phyloP scores from a whole-genome alignment of 2,888 invertebrate species.

The Atherix ibis region DNA sequence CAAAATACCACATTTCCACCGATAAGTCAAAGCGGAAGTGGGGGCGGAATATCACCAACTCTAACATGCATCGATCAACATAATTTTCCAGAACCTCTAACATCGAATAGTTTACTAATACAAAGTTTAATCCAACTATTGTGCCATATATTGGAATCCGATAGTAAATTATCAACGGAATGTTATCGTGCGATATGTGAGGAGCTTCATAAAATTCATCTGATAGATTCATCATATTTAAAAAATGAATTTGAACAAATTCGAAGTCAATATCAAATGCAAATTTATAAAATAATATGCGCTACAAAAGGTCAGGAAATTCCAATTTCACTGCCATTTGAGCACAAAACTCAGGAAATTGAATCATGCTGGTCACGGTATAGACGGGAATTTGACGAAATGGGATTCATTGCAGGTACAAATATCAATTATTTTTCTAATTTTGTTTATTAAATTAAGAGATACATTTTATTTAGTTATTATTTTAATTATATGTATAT shows the following conservation, averaged over 20 bases:
- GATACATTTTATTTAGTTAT: too few relatives aligned
- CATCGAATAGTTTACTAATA: slow-evolving; percentile 50
- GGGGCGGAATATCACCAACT: slow-evolving; percentile 1
- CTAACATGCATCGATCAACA: slow-evolving; percentile 4
- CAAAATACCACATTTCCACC: slow-evolving; percentile 4
- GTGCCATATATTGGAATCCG: slow-evolving; percentile 47
- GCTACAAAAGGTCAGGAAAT: slow-evolving; percentile 41
- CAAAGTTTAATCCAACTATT: slow-evolving; percentile 54
- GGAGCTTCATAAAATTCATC: slow-evolving; percentile 47
- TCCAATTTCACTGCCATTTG: slow-evolving; percentile 34
- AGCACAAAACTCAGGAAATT: slow-evolving; percentile 35
- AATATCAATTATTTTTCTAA: not conserved
- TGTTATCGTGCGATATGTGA: slow-evolving; percentile 52
- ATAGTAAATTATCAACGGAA: slow-evolving; percentile 39
- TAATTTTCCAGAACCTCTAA: slow-evolving; percentile 26
- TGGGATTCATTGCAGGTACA: slow-evolving; percentile 44
- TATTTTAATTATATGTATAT: too few relatives aligned
- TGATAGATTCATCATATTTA: slow-evolving; percentile 53
- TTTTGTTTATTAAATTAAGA: too few relatives aligned
- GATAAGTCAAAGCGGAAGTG: slow-evolving; percentile 2
- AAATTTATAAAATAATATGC: slow-evolving; percentile 45
- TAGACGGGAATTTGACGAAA: slow-evolving; percentile 50
- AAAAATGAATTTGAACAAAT: slow-evolving; percentile 52
- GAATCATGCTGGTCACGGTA: slow-evolving; percentile 43
- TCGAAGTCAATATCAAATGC: slow-evolving; percentile 49